phyloP scores from a whole-genome alignment of 2,797 vertebrate genomes.

The Phrynocephalus forsythii region DNA sequence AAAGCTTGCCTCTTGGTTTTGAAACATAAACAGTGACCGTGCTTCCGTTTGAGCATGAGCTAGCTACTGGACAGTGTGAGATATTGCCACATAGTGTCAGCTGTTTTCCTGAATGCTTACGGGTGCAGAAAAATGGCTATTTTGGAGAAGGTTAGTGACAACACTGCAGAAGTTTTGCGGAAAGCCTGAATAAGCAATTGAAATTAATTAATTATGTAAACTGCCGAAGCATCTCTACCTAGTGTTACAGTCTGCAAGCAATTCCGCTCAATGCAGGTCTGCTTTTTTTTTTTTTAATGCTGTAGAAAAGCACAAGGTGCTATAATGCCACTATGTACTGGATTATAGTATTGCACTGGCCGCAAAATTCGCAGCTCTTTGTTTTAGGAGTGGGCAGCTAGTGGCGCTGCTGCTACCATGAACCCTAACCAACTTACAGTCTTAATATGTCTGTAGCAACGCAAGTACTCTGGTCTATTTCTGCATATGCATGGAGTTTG shows the following conservation, averaged over 20 bases:
- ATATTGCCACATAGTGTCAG: not conserved
- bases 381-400: no score
- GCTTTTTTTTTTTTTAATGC: no score
- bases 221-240: not conserved
- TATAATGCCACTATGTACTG: not conserved
- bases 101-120: slow-evolving; percentile 26
- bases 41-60: slow-evolving; percentile 7
- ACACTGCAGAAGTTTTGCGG: not conserved
- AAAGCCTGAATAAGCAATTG: not conserved
- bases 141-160: not conserved
- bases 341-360: not conserved
- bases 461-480: no score
- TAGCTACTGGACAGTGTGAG: not conserved
- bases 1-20: not conserved
- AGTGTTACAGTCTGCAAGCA: not conserved
- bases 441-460: no score
- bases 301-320: not conserved
- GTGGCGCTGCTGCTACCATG: no score
- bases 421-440: no score
- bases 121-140: slow-evolving; percentile 1
- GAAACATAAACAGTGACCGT: not conserved
- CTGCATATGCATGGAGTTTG: no score
- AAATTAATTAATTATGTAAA: not conserved
- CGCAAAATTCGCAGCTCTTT: not conserved
- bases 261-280: not conserved